Base-by-base conservation (phyloP, 1,140 invertebrate genomes). In the Scaptomyza pallida region DNA sequence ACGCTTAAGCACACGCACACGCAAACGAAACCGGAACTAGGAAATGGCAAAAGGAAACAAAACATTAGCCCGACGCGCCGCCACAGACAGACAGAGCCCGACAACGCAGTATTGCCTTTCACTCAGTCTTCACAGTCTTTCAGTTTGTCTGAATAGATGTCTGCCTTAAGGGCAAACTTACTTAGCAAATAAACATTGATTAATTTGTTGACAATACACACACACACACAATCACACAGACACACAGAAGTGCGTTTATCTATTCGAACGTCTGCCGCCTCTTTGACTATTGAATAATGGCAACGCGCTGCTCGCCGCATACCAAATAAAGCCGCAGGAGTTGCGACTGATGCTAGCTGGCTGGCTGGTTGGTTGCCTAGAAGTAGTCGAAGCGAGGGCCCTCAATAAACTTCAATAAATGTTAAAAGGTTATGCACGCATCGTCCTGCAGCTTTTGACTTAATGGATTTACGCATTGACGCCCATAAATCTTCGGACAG, bases 151-250 rank as follows among this genome's bases (percentile, higher is more conserved):
- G 59, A 9, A 55, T 61, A 48, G 65, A 43, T 54, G 48, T 16
- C 50, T 72, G 78, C 70, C 82, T 83, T 72, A 37, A 86, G 82
- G 81, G 81, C 71, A 72, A 86, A 89, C 86, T 81, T 89, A 89
- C 80, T 89, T 89, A 89, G 86, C 86, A 89, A 89, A 89, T 86
- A 89, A 89, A 89, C 86, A 89, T 89, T 89, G 86, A 89, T 89
- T 89, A 89, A 89, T 89, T 89, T 89, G 86, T 89, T 89, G 86
- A 89, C 81, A 89, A 86, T 86, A 79, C 72, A 67, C 54, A 57
- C 63, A 41, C 15, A 44, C 41, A 64, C 56, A 43, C 23, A 30
- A 59, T 35, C 15, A 44, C 41, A 64, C 56, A 43, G 17, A 30
- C 43, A 33, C 13, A 35, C 41, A 15, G 50, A 45, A 57, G 47